Base-by-base conservation (phyloP, 2,888 invertebrate species). In the Acronicta leporina region DNA sequence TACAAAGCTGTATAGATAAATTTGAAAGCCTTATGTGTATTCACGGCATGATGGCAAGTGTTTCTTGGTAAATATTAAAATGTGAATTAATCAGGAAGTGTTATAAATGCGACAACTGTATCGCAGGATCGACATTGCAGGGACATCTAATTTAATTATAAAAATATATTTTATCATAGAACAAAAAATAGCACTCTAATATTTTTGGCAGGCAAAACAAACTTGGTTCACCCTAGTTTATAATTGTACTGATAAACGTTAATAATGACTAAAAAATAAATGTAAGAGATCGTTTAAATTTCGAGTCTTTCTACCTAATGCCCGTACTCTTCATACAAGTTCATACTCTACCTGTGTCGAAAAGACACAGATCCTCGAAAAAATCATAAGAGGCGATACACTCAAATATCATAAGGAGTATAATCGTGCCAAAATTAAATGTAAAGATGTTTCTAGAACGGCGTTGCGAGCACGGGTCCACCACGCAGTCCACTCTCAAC, bases 231-330 rank as follows among this genome's bases (percentile, higher is more conserved):
- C 59, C 67, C 45, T 64, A 65, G 46, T 68, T 33, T 60, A 61
- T 63, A 75, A 74, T 73, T 70, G 73, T 79, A 79, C 70, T 73
- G 71, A 73, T 68, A 77, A 68, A 68, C 41, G 50, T 68, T 61
- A 73, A 65, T 63, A 75, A 66, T 68, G 43, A 74, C 77, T 75
- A 80, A 79, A 76, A 76, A 78, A 81, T 81, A 81, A 84, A 77
- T 77, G 77, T 74, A 78, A 81, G 88, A 89, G 88, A 89, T 89
- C 88, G 76, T 82, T 82, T 76, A 58, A 80, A 79, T 82, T 84
- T 83, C 74, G 79, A 80, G 76, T 79, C 64, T 69, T 75, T 63
- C 68, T 77, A 81, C 61, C 77, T 82, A 85, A 83, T 81, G 79
- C 80, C 80, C 82, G 75, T 73, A 73, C 62, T 61, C 57, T 59